These are phyloP conservation scores for Conchocele bisecta DNA, from an alignment of 2,888 invertebrate genomes.

Conservation along the genomic window DNA sequence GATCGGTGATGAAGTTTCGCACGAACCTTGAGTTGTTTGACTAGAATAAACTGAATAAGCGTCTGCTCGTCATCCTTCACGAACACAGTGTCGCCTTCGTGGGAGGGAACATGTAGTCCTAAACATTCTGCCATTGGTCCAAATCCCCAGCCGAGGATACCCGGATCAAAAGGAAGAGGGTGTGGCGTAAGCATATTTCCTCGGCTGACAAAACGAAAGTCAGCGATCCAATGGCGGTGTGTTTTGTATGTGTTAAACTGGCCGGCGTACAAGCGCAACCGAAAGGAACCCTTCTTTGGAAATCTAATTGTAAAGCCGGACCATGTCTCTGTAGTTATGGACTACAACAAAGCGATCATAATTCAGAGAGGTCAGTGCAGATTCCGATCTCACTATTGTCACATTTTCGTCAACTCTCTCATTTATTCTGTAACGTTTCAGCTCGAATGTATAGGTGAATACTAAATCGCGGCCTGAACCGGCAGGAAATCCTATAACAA, in stretches of 20 bases:
- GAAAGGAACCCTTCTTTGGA: constrained; percentile 21
- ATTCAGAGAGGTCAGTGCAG: too few relatives aligned
- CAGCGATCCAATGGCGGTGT: constrained; percentile 51
- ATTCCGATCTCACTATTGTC: too few relatives aligned
- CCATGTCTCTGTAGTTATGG: background rate
- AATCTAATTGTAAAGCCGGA: constrained; percentile 45
- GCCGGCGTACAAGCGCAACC: constrained; percentile 44
- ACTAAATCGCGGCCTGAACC: too few relatives aligned
- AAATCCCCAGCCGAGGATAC: constrained; percentile 50
- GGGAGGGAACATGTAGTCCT: constrained; percentile 48
- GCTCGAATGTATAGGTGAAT: too few relatives aligned
- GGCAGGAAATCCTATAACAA: constrained; percentile 33
- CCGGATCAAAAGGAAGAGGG: constrained; percentile 52
- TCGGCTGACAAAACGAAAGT: constrained; percentile 28
- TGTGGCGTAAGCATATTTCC: background rate
- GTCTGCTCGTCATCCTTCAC: constrained; percentile 25
- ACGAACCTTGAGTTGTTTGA: constrained; percentile 14
- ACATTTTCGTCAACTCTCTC: too few relatives aligned
- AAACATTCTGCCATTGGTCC: constrained; percentile 36
- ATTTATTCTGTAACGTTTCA: too few relatives aligned
- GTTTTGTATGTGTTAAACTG: constrained; percentile 21
- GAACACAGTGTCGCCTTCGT: constrained; percentile 21
- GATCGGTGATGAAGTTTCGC: constrained; percentile 25
- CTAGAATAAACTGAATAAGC: constrained; percentile 36
- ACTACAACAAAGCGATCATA: constrained; percentile 5